Evolutionary conservation across 2,888 invertebrate genomes (phyloP).

Genomic region (Melanostoma mellinum): DNA sequence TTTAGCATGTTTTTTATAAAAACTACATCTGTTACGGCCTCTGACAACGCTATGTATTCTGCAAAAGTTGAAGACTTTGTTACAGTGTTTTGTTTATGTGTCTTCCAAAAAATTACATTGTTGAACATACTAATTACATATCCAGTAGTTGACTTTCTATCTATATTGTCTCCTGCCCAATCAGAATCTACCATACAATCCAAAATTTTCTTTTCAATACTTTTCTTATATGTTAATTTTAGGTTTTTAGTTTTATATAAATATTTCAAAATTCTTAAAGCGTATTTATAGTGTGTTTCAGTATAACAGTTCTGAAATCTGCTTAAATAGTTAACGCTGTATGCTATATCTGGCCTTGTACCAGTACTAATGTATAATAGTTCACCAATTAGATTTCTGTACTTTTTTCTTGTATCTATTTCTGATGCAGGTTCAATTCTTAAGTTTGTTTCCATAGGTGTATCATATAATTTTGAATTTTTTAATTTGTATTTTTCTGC

Average conservation of each 20-base stretch:
- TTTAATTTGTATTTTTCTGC: conserved; percentile 4
- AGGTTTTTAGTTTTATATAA: conserved; percentile 74
- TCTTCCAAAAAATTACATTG: conserved; percentile 77
- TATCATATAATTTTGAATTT: neutral
- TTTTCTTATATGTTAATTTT: conserved; percentile 72
- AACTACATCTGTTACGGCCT: too few species aligned
- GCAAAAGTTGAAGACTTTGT: conserved; percentile 75
- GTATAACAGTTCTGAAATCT: conserved; percentile 77
- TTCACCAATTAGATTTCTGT: conserved; percentile 3
- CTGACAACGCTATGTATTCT: too few species aligned
- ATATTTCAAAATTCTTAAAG: conserved; percentile 76
- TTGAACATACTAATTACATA: conserved; percentile 77
- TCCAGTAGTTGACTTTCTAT: conserved; percentile 74
- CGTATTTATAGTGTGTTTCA: conserved; percentile 74
- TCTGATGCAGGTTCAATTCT: neutral
- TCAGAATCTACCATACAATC: conserved; percentile 77
- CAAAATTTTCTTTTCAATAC: conserved; percentile 53
- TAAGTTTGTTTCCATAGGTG: neutral
- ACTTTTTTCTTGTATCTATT: neutral
- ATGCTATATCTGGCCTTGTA: conserved; percentile 30
- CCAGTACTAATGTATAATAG: conserved; percentile 8
- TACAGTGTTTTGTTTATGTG: conserved; percentile 76
- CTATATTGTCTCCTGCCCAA: conserved; percentile 76
- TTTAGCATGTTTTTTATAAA: too few species aligned
- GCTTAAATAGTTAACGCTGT: conserved; percentile 72